Base-by-base conservation (phyloP, 2,113 vertebrate genomes). In the Eupsittula cactorum region DNA sequence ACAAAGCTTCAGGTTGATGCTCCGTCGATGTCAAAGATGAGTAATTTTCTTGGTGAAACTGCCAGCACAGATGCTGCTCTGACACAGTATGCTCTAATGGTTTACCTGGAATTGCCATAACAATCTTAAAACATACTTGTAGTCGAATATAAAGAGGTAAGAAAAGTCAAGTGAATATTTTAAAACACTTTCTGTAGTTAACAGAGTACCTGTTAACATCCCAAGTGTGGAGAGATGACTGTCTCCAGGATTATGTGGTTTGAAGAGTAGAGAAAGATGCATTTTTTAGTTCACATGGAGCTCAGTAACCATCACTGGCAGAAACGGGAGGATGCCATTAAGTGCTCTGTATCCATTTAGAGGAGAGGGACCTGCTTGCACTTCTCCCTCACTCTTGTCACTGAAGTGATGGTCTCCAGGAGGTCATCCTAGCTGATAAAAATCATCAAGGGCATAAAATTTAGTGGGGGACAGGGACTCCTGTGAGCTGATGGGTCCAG, bases 21-120 rank as follows among this genome's bases (percentile, higher is more conserved):
- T 87, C 50, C 75, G 46, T 74, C 63, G 31, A 74, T 77, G 63
- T 83, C 68, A 41, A 77, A 81, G 81, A 83, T 41, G 69, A 90
- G 77, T 65, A 88, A 86, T 83, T 74, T 90, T 69, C 64, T 65
- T 57, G 37, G 49, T 91, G 71, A 86, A 95, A 94, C 16, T 91
- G 64, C 80, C 73, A 74, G 73, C 76, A 80, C 63, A 93, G 82
- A 80, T 80, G 68, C 68, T 86, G 37, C 64, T 92, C 79, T 78
- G 81, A 86, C 77, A 96, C 55, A 29, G 11, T 24, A 37, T 25
- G 83, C 81, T 88, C 76, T 81, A 80, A 83, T 0, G 0, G 49
- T 74, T 94, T 88, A 92, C 77, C 77, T 65, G 41, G 31, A 77
- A 86, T 60, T 81, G 73, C 86, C 6, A 0, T n/a, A 69, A 86